Base-by-base conservation (phyloP, 2,113 vertebrate species). In the Spea bombifrons region DNA sequence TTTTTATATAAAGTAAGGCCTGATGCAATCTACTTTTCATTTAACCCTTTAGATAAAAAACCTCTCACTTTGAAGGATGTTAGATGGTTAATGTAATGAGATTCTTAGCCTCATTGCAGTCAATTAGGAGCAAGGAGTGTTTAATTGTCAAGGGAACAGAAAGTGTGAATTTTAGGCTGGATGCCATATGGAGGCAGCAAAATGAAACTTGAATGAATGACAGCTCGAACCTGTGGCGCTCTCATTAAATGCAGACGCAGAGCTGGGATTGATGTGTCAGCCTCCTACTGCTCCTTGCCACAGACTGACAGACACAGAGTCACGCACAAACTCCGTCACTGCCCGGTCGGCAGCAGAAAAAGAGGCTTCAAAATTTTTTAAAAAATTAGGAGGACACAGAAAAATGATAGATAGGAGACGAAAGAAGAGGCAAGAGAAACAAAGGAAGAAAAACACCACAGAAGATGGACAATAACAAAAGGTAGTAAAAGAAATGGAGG, bases 211-310 rank as follows among this genome's bases (percentile, higher is more conserved):
- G 77, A 84, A 79, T 88, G 87, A 89, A 83, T 88, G 88, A 88
- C 88, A 89, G 88, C 84, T 85, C 74, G 84, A 81, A 88, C 87
- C 86, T 85, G 86, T 85, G 85, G 87, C 69, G 85, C 75, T 81
- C 86, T 89, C 88, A 88, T 87, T 88, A 88, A 89, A 88, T 88
- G 87, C 85, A 87, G 81, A 84, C 84, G 86, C 87, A 86, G 86
- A 86, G 83, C 85, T 73, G 84, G 87, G 87, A 88, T 88, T 84
- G 88, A 88, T 89, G 86, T 86, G 86, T 86, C 88, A 89, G 86
- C 86, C 88, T 83, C 87, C 87, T 65, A 85, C 87, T 88, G 86
- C 84, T 88, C 83, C 1, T 0, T 53, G n/a, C 81, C 84, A 84
- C 84, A 10, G 80, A 84, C 17, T 59, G 84, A 85, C 78, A 85